Evolutionary conservation across 2,113 vertebrate species (phyloP), one percentile per base, ranked within the genome.

Genomic region (Tor tambroides): DNA sequence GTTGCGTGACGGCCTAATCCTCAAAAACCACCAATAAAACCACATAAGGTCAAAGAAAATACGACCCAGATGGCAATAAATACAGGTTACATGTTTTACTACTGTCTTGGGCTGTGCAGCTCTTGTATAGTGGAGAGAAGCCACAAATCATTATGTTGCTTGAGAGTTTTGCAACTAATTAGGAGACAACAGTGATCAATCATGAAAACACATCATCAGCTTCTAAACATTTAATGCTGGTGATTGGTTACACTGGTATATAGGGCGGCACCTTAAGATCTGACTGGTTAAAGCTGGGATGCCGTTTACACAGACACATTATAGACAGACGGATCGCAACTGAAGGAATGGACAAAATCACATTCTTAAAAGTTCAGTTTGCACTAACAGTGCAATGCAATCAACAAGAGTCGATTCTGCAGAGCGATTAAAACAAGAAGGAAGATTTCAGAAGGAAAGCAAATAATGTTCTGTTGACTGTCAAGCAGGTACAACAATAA

Each of bases 401-500:
- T 76, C 74, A 28, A 23, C 71, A 6, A 23, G 74, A 76, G 74
- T 2, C 43, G 12, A 3, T 46, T 46, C 11, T 43, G 41, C 43
- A 46, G 41, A 41, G 72, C 23, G 11, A 69, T 69, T 69, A 19
- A 19, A 69, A 28, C 12, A 65, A 28, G 56, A 8, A n/a, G 7
- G 3, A 12, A 32, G 30, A 74, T 7, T 28, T 38, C 15, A 32
- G 2, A 35, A 35, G 35, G 6, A 35, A 35, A 77, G 74, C 74
- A 54, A 83, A 72, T 51, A 69, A 32, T 2, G 28, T 54, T 35
- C 21, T 80, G 74, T 41, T 79, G 80, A 84, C 81, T 69, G 56
- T 84, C 76, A 84, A 56, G 72, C 72, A 28, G 67, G 72, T 89
- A 63, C 63, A 63, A 80, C 86, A 61, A 72, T 87, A 7, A 85